Conservation (phyloP, 2,113 vertebrate species). For the Charina bottae region DNA sequence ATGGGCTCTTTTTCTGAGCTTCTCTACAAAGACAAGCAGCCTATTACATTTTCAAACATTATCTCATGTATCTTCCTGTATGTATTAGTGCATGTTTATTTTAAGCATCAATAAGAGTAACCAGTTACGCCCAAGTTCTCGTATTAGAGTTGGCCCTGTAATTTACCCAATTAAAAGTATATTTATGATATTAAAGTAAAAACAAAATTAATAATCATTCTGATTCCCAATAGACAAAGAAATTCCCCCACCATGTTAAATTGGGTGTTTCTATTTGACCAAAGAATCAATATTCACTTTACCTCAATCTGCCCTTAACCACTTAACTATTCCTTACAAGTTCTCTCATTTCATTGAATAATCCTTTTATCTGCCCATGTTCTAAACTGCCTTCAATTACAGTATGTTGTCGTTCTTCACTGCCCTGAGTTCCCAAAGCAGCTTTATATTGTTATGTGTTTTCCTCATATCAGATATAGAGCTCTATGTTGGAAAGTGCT, state of each 20-base stretch:
- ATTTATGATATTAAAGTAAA: constrained; percentile 19
- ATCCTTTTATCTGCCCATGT: background rate
- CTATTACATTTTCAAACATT: constrained; percentile 26
- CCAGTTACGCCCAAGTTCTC: background rate
- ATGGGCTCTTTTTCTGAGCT: constrained; percentile 13
- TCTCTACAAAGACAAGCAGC: constrained; percentile 22
- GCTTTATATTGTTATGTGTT: background rate
- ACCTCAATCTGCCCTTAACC: constrained; percentile 11
- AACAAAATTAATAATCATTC: background rate
- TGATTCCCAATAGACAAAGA: background rate
- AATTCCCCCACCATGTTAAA: background rate
- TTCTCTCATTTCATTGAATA: background rate
- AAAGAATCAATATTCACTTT: constrained; percentile 4
- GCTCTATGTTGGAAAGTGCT: background rate
- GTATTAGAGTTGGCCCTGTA: background rate
- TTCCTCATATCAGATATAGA: constrained; percentile 24
- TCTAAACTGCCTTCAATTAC: constrained; percentile 7
- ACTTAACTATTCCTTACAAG: background rate
- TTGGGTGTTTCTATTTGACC: background rate
- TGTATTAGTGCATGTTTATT: constrained; percentile 9
- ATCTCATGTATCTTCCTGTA: background rate
- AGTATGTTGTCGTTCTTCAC: background rate
- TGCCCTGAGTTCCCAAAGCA: background rate
- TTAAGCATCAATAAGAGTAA: background rate
- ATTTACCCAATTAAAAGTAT: background rate